Conservation (phyloP, 2,797 vertebrate species). For the Lophius americanus region DNA sequence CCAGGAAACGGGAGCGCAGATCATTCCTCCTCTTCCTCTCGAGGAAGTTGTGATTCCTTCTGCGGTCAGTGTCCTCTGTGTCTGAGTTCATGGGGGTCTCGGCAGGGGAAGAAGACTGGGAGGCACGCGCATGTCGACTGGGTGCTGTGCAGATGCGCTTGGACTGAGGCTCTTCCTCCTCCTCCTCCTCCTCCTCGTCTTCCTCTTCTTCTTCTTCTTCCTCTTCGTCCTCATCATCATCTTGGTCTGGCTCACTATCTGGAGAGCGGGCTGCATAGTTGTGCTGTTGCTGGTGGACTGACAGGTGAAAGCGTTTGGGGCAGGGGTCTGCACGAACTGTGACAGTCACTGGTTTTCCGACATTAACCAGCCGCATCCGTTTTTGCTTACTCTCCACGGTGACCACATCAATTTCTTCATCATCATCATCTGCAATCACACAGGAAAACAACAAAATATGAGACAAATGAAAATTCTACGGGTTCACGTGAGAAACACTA, state of each 20-base stretch:
- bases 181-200: conserved; percentile 31
- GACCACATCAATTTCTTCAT: conserved; percentile 95
- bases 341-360: conserved; percentile 90
- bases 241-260: conserved; percentile 75
- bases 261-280: conserved; percentile 94
- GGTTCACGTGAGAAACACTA: background rate
- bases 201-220: conserved; percentile 62
- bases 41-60: conserved; percentile 94
- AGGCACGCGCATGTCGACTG: conserved; percentile 7
- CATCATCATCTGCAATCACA: conserved; percentile 78
- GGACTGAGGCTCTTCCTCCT: conserved; percentile 63
- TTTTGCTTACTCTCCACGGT: conserved; percentile 94
- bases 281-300: conserved; percentile 95
- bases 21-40: conserved; percentile 95
- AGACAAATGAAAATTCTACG: too few relatives aligned
- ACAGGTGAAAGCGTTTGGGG: conserved; percentile 94
- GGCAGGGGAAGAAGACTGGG: conserved; percentile 62
- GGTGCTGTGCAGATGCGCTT: conserved; percentile 65
- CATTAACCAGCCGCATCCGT: conserved; percentile 80
- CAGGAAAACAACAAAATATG: conserved; percentile 14
- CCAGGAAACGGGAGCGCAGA: conserved; percentile 91
- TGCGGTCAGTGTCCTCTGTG: conserved; percentile 89
- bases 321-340: conserved; percentile 91
- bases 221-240: conserved; percentile 32
- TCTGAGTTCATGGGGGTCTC: conserved; percentile 78